Percentiles rank a stretch among this genome's conserved stretches.
phyloP scores from a whole-genome alignment of 2,797 vertebrate species.

The Acanthornis magna region DNA sequence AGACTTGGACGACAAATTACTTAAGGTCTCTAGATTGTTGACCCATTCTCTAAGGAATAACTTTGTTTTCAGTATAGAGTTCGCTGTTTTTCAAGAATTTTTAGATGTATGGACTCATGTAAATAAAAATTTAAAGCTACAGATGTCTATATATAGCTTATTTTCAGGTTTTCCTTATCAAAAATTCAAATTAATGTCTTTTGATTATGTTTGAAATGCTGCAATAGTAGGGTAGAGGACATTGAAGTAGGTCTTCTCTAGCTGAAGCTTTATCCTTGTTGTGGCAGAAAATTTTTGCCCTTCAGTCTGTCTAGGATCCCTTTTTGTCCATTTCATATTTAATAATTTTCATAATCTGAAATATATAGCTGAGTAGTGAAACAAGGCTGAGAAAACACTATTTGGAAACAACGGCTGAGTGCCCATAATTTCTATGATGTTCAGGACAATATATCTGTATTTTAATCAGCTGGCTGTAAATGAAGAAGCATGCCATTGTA shows the following conservation, averaged over 20 bases:
- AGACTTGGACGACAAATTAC: not conserved
- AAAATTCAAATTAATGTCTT: not conserved
- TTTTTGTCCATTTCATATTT: not conserved
- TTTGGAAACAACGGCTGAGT: not conserved
- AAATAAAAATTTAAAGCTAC: not conserved
- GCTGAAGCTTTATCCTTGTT: not conserved
- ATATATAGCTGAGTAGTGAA: not conserved
- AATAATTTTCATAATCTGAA: not conserved
- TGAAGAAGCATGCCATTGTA: not conserved
- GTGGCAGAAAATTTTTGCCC: not conserved
- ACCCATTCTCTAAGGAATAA: not conserved
- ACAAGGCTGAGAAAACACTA: not conserved
- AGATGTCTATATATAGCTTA: not conserved
- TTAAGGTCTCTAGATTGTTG: not conserved
- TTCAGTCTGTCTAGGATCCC: not conserved
- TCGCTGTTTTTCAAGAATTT: not conserved
- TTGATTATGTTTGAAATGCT: not conserved
- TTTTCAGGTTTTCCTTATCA: not conserved
- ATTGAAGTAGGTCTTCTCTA: not conserved
- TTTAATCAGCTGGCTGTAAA: slow-evolving; percentile 26
- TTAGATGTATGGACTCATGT: not conserved
- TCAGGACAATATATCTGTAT: not conserved
- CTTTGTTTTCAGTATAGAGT: not conserved
- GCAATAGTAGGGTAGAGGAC: not conserved
- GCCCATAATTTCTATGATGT: not conserved